Evolutionary conservation across 2,797 vertebrate genomes (phyloP).

Genomic region (Sebastes miniatus): DNA sequence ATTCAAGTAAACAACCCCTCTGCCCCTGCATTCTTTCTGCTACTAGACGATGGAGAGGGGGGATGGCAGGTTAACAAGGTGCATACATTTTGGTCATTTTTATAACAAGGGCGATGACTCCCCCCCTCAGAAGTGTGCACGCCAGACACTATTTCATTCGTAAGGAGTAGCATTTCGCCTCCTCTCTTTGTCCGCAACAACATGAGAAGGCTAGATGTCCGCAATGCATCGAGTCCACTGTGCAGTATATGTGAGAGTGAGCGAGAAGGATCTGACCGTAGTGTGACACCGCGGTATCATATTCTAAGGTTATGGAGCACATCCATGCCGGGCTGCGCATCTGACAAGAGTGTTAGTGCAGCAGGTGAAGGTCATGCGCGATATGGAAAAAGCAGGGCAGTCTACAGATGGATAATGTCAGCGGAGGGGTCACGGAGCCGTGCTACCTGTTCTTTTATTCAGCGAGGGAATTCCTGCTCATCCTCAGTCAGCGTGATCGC

Average conservation of each 20-base stretch:
- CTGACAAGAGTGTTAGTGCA: constrained; percentile 41
- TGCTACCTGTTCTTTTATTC: constrained; percentile 60
- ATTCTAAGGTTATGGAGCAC: constrained; percentile 45
- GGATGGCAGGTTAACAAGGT: neutral
- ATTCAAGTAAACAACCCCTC: no score
- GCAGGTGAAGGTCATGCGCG: constrained; percentile 48
- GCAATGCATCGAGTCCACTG: neutral
- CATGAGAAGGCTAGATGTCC: neutral
- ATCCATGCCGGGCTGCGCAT: constrained; percentile 16
- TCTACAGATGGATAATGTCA: constrained; percentile 58
- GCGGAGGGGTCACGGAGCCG: constrained; percentile 16
- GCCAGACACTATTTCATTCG: neutral
- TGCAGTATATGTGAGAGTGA: neutral
- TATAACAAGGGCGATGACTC: neutral
- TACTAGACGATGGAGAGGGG: neutral
- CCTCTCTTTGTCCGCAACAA: neutral
- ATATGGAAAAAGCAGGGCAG: constrained; percentile 33
- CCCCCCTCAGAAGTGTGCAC: neutral
- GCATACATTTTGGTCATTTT: neutral
- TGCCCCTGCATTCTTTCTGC: no score
- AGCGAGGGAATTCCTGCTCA: constrained; percentile 61
- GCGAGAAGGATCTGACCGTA: neutral
- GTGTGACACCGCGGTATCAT: constrained; percentile 24
- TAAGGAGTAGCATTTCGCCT: neutral
- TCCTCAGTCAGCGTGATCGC: constrained; percentile 17